Evolutionary conservation across 2,113 vertebrate species (phyloP).

Genomic region (Myrmecobius fasciatus): DNA sequence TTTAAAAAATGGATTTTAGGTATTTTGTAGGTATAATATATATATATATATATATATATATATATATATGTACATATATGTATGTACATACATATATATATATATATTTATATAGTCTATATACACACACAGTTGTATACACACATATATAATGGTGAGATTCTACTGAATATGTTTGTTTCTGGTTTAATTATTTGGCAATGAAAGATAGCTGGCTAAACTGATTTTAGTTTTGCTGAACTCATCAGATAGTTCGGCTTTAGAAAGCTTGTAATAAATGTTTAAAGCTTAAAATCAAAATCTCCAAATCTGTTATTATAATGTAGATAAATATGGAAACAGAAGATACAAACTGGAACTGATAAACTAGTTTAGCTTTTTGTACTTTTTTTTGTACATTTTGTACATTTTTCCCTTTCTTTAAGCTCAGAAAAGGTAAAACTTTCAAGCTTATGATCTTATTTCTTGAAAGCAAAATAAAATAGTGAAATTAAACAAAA

Average conservation of each 20-base stretch:
- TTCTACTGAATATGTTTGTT: neutral
- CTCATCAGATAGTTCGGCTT: neutral
- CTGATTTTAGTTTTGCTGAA: neutral
- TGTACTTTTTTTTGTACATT: neutral
- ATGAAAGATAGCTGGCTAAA: constrained; percentile 6
- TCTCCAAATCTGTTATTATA: neutral
- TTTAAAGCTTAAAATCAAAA: neutral
- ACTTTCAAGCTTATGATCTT: neutral
- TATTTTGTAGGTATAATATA: neutral
- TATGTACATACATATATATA: no score
- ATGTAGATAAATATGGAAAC: neutral
- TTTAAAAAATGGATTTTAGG: no score
- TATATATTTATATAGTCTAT: no score
- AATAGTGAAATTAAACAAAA: neutral
- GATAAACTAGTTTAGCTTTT: constrained; percentile 1
- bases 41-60: no score
- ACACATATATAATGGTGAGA: neutral
- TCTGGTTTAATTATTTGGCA: constrained; percentile 29
- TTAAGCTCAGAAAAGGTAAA: neutral
- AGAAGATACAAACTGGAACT: neutral
- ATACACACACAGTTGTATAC: no score
- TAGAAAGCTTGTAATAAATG: constrained; percentile 23
- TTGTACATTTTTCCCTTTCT: constrained; percentile 15
- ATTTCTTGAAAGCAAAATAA: neutral
- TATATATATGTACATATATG: neutral